Conservation (phyloP, 2,888 invertebrate genomes). For the Acronicta aceris region DNA sequence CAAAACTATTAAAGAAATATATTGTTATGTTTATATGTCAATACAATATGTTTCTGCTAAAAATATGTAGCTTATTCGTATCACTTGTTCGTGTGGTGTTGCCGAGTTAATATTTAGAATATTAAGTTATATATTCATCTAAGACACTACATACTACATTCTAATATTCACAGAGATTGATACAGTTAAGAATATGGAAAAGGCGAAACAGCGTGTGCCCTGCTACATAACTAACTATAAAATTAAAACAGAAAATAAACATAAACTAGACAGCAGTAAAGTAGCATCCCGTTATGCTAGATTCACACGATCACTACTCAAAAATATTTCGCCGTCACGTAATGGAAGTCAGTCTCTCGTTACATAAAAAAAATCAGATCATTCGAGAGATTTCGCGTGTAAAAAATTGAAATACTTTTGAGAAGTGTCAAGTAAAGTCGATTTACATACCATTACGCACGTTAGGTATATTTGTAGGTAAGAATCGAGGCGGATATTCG, state of each 20-base stretch:
- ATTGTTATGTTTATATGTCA: constrained; percentile 70
- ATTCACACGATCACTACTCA: constrained; percentile 55
- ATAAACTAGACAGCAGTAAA: constrained; percentile 75
- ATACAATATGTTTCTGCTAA: constrained; percentile 73
- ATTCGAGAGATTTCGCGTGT: constrained; percentile 63
- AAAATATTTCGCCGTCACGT: constrained; percentile 59
- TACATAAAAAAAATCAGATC: constrained; percentile 63
- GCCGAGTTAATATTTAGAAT: constrained; percentile 87
- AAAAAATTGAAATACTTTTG: constrained; percentile 58
- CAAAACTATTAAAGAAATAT: constrained; percentile 82
- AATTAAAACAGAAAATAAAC: constrained; percentile 62
- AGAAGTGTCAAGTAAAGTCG: constrained; percentile 55
- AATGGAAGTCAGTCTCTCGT: constrained; percentile 62
- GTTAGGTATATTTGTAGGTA: background rate
- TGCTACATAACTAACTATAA: constrained; percentile 73
- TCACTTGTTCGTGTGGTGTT: constrained; percentile 88
- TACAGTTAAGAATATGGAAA: constrained; percentile 80
- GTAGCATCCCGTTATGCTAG: constrained; percentile 70
- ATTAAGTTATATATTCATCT: constrained; percentile 82
- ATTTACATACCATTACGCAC: constrained; percentile 23
- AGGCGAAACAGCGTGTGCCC: constrained; percentile 84
- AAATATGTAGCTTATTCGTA: constrained; percentile 83
- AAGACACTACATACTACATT: constrained; percentile 86
- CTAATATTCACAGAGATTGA: constrained; percentile 88
- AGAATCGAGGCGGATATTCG: background rate